Evolutionary conservation across 2,113 vertebrate genomes (phyloP).

Genomic region (Leptobrachium leishanense): DNA sequence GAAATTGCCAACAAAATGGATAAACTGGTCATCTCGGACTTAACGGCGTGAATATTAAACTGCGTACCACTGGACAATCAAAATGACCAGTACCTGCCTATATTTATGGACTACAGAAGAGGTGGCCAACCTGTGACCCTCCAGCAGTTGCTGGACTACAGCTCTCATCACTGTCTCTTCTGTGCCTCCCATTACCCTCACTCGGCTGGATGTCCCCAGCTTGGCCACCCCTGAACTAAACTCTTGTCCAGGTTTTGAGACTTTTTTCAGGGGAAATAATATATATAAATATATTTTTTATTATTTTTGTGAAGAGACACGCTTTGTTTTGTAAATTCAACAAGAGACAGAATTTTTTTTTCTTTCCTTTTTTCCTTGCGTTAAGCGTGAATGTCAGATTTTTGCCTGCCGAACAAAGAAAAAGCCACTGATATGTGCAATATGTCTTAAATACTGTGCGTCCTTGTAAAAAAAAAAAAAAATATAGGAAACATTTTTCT

Average conservation of each 20-base stretch:
- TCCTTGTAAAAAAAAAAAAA: constrained; percentile 24
- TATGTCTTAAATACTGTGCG: constrained; percentile 59
- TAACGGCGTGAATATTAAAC: constrained; percentile 72
- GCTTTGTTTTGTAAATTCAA: constrained; percentile 65
- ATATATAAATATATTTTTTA: constrained; percentile 51
- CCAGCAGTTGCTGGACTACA: neutral
- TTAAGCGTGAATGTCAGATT: constrained; percentile 10
- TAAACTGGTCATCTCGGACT: constrained; percentile 84
- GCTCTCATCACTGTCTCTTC: neutral
- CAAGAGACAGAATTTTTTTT: constrained; percentile 26
- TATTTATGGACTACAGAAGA: constrained; percentile 51
- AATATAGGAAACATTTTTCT: neutral
- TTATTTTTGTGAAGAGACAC: constrained; percentile 60
- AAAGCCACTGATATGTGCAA: constrained; percentile 68
- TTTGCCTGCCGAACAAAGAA: constrained; percentile 25
- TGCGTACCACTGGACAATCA: constrained; percentile 54
- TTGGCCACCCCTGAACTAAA: constrained; percentile 9
- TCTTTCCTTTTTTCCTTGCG: constrained; percentile 2
- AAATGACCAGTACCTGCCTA: constrained; percentile 56
- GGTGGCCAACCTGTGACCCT: neutral
- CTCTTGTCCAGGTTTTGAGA: constrained; percentile 50
- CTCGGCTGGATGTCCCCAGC: neutral
- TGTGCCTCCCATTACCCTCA: neutral
- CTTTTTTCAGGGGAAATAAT: constrained; percentile 51
- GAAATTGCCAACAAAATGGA: constrained; percentile 89